Conservation (phyloP, 2,888 invertebrate species). For the Chaetoderma sp. region DNA sequence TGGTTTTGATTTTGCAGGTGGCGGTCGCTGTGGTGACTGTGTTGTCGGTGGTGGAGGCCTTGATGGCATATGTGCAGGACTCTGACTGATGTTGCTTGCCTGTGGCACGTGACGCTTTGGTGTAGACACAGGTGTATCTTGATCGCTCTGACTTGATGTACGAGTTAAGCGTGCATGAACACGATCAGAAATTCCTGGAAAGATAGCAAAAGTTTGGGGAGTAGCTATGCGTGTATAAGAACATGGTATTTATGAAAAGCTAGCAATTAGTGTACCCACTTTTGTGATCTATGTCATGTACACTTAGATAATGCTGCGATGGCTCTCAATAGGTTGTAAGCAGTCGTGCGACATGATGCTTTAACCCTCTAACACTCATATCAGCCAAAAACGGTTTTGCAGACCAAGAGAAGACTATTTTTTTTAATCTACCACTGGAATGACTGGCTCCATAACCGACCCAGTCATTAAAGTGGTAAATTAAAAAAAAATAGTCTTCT, state of each 20-base stretch:
- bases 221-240: background rate
- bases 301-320: too few relatives aligned
- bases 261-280: background rate
- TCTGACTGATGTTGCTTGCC: background rate
- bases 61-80: background rate
- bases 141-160: slow-evolving; percentile 51
- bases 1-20: slow-evolving; percentile 18
- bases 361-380: too few relatives aligned
- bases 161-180: slow-evolving; percentile 47
- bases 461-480: too few relatives aligned
- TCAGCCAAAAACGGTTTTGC: too few relatives aligned
- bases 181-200: slow-evolving; percentile 55
- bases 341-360: too few relatives aligned
- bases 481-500: too few relatives aligned
- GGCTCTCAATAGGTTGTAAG: too few relatives aligned
- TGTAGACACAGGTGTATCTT: slow-evolving; percentile 26
- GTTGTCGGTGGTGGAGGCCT: background rate
- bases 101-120: slow-evolving; percentile 1
- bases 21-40: slow-evolving; percentile 4
- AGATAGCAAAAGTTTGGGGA: background rate
- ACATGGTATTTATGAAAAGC: background rate
- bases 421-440: too few relatives aligned
- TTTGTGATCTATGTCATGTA: too few relatives aligned
- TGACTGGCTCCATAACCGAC: too few relatives aligned
- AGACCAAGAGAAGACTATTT: too few relatives aligned